phyloP scores from a whole-genome alignment of 2,888 invertebrate species.

The Muscina levida region DNA sequence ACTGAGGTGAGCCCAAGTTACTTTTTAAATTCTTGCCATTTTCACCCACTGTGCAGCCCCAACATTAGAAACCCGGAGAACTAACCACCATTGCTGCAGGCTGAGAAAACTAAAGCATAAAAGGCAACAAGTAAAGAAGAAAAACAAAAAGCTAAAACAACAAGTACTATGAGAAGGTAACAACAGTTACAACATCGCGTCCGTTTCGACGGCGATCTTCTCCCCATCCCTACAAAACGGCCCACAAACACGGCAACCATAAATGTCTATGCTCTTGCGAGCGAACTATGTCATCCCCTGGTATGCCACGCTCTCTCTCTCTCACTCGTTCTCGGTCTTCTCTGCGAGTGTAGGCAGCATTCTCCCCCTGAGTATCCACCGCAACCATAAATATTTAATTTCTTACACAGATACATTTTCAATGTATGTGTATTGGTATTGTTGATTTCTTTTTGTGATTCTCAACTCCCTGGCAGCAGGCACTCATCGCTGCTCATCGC shows the following conservation, averaged over 20 bases:
- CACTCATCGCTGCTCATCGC: neutral
- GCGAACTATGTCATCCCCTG: neutral
- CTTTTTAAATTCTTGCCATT: no score
- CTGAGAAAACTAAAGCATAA: neutral
- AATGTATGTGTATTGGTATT: neutral
- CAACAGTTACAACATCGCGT: conserved; percentile 52
- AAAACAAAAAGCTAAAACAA: conserved; percentile 18
- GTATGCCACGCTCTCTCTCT: no score
- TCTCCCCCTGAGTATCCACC: neutral
- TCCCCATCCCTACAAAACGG: neutral
- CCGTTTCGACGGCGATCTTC: neutral
- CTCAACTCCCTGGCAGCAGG: neutral
- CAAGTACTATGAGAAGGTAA: conserved; percentile 20
- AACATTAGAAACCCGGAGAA: conserved; percentile 35
- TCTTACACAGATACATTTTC: neutral
- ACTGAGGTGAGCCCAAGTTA: no score
- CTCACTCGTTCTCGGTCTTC: no score
- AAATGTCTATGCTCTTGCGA: no score
- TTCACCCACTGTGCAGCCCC: neutral
- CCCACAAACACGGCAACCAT: neutral
- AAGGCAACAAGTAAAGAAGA: conserved; percentile 24
- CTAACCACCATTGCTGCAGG: no score
- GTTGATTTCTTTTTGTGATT: neutral
- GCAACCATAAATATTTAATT: conserved; percentile 6
- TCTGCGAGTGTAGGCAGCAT: no score